Conservation (phyloP, 2,797 vertebrate genomes). For the Uromys caudimaculatus region DNA sequence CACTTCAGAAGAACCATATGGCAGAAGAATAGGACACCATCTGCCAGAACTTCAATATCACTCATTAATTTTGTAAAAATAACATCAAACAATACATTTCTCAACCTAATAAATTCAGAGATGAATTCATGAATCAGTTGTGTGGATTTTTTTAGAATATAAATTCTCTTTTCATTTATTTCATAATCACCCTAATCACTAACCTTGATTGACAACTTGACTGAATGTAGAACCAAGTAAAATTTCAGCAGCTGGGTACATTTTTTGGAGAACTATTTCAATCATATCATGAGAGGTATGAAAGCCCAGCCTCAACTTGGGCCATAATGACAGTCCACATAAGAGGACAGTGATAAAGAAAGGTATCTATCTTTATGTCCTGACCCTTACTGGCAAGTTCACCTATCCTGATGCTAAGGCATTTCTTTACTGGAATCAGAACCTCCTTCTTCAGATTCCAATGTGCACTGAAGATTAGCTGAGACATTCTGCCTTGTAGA, state of each 20-base stretch:
- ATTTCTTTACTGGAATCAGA: background rate
- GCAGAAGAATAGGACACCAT: background rate
- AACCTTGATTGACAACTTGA: background rate
- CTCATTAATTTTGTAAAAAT: background rate
- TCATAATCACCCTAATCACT: background rate
- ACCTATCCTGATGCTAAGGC: background rate
- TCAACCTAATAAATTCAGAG: background rate
- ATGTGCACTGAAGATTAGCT: background rate
- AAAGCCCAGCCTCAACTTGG: background rate
- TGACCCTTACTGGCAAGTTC: background rate
- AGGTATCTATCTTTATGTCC: background rate
- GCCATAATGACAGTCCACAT: background rate
- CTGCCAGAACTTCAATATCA: no score
- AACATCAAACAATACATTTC: background rate
- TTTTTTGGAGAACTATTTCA: background rate
- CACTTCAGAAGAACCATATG: background rate
- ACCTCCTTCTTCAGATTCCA: background rate
- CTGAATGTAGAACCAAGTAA: background rate
- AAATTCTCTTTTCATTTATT: background rate
- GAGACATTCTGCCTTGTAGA: background rate
- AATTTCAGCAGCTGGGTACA: background rate
- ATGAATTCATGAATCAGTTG: background rate
- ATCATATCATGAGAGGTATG: no score
- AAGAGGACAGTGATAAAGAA: background rate
- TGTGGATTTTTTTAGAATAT: background rate